Evolutionary conservation across 2,797 vertebrate species (phyloP).

Genomic region (Natrix natrix): DNA sequence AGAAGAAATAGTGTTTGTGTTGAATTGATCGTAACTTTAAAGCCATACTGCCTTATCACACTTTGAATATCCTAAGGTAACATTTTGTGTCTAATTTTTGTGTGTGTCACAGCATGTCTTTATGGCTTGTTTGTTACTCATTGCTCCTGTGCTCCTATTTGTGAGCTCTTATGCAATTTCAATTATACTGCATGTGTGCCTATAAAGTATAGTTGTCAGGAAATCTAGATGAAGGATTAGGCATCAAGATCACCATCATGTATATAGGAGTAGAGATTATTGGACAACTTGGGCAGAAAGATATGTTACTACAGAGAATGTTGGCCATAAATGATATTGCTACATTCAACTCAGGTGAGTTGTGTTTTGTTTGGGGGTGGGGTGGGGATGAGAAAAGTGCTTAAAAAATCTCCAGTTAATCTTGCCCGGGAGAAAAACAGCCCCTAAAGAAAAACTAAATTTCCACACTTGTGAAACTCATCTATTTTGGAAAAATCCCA

Average conservation of each 20-base stretch:
- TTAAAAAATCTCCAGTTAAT: not conserved
- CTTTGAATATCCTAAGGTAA: not conserved
- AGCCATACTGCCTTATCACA: not conserved
- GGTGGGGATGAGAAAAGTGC: not conserved
- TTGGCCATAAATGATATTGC: not conserved
- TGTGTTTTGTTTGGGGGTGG: too few species aligned
- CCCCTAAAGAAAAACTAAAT: not conserved
- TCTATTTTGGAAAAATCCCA: not conserved
- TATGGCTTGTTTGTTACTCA: not conserved
- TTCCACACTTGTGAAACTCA: not conserved
- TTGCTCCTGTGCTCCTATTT: not conserved
- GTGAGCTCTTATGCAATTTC: not conserved
- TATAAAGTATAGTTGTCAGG: not conserved
- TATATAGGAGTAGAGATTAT: too few species aligned
- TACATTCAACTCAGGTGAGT: not conserved
- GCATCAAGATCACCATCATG: not conserved
- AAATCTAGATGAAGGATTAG: not conserved
- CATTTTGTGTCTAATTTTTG: not conserved
- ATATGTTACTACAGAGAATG: not conserved
- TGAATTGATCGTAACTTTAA: not conserved
- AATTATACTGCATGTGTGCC: too few species aligned
- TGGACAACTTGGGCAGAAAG: not conserved
- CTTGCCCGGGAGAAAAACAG: not conserved
- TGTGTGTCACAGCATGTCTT: not conserved
- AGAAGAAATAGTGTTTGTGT: not conserved